Evolutionary conservation across 37 sponge, comb jelly and placozoan genomes (phyloP).

Genomic region (Spongia lamella): DNA sequence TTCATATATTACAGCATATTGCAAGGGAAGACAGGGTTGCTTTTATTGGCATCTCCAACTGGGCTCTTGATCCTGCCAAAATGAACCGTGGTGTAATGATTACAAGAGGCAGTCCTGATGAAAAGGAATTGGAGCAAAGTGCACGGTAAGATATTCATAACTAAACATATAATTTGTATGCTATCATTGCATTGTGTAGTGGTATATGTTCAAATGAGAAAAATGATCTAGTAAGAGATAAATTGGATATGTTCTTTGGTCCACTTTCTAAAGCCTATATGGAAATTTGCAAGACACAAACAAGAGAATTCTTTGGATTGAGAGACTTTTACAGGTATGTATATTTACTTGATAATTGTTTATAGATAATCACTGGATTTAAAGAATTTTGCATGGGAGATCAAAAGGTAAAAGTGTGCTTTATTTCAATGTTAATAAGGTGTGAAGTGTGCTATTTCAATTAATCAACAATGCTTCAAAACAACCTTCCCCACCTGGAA

Average conservation of each 20-base stretch:
- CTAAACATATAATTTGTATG: neutral
- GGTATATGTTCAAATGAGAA: constrained; percentile 60
- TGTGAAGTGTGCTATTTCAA: too few relatives aligned
- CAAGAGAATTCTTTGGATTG: constrained; percentile 58
- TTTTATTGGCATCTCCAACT: constrained; percentile 97
- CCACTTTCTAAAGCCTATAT: constrained; percentile 50
- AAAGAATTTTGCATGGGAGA: too few relatives aligned
- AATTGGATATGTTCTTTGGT: constrained; percentile 23
- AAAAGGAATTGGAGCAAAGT: constrained; percentile 71
- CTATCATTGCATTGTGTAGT: neutral
- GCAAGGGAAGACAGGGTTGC: constrained; percentile 72
- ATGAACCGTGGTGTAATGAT: constrained; percentile 98
- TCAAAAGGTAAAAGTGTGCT: too few relatives aligned
- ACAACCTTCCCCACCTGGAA: too few relatives aligned
- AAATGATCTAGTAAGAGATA: constrained; percentile 39
- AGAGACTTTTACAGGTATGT: constrained; percentile 66
- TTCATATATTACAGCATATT: constrained; percentile 58
- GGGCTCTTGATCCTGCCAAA: constrained; percentile 98
- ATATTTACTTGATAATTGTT: too few relatives aligned
- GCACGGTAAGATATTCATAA: constrained; percentile 52
- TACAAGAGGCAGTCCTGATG: constrained; percentile 79
- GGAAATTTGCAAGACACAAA: constrained; percentile 25
- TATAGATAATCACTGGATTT: too few relatives aligned
- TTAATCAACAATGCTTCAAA: too few relatives aligned
- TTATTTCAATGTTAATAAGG: too few relatives aligned